Percentiles rank a stretch among this genome's conserved stretches.
These are phyloP conservation scores for Macrophya alboannulata DNA, from an alignment of 2,888 invertebrate genomes.

Conservation along the genomic window DNA sequence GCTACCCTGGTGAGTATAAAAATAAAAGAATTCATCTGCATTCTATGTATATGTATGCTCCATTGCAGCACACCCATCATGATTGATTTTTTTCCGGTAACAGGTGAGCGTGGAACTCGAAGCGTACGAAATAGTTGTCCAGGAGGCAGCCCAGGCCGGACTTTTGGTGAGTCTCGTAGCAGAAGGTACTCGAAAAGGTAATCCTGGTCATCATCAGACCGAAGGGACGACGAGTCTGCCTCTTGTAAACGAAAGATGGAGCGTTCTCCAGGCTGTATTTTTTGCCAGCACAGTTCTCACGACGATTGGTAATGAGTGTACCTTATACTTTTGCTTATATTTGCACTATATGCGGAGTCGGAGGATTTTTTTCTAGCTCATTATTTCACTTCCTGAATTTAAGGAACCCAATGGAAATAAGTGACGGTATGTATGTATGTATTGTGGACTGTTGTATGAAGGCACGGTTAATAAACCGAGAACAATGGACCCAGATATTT, in stretches of 20 bases:
- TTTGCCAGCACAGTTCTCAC: conserved; percentile 95
- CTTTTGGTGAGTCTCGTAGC: conserved; percentile 77
- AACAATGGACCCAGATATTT: conserved; percentile 43
- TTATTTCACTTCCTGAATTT: not conserved
- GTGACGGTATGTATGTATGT: not conserved
- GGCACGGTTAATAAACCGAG: conserved; percentile 2
- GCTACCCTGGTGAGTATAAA: conserved; percentile 80
- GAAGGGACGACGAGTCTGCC: conserved; percentile 69
- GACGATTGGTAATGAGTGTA: conserved; percentile 88
- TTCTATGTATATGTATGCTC: not conserved
- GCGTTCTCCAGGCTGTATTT: conserved; percentile 91
- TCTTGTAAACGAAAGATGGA: conserved; percentile 87
- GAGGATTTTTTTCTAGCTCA: not conserved
- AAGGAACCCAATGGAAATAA: not conserved
- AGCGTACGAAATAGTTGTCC: conserved; percentile 82
- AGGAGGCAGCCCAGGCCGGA: conserved; percentile 88
- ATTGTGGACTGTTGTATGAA: not conserved
- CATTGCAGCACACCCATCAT: not conserved
- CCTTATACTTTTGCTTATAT: not conserved
- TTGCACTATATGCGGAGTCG: not conserved
- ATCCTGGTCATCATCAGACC: not conserved
- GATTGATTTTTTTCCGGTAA: not conserved
- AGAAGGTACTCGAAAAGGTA: conserved; percentile 36
- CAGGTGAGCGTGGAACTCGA: conserved; percentile 74
- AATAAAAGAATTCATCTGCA: conserved; percentile 14